Conservation (phyloP, 2,888 invertebrate genomes). For the Cylindroiulus punctatus region DNA sequence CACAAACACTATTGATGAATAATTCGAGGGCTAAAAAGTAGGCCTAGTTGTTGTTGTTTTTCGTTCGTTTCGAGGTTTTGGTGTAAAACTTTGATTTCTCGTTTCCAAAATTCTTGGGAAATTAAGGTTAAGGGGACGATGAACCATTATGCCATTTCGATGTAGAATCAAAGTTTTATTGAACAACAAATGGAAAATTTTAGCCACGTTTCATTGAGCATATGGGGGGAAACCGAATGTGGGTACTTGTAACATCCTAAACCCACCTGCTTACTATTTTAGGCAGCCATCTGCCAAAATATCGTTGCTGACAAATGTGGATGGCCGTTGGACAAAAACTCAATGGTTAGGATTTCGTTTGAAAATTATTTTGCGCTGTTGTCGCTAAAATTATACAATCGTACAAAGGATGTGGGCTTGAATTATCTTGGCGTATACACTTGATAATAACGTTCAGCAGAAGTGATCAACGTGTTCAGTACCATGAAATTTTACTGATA, state of each 20-base stretch:
- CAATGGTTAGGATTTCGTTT: neutral
- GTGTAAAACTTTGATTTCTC: neutral
- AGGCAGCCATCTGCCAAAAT: neutral
- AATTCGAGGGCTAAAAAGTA: slow-evolving; percentile 44
- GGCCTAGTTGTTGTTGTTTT: neutral
- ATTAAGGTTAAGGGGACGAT: slow-evolving; percentile 1
- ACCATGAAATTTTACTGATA: neutral
- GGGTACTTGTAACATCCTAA: neutral
- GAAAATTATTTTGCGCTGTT: neutral
- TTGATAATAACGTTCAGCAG: neutral
- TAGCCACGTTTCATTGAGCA: slow-evolving; percentile 40
- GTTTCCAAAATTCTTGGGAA: neutral
- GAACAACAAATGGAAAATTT: neutral
- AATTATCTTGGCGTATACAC: too few species aligned
- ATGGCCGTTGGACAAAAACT: neutral
- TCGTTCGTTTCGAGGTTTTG: neutral
- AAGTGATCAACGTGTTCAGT: neutral
- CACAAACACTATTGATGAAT: slow-evolving; percentile 47
- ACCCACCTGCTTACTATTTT: neutral
- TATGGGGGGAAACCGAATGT: neutral
- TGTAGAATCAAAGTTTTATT: neutral
- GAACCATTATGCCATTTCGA: neutral
- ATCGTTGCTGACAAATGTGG: neutral
- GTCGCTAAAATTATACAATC: too few species aligned
- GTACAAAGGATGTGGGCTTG: too few species aligned